These are phyloP conservation scores for Pteronotus mesoamericanus DNA, from an alignment of 2,797 vertebrate genomes.

Conservation along the genomic window DNA sequence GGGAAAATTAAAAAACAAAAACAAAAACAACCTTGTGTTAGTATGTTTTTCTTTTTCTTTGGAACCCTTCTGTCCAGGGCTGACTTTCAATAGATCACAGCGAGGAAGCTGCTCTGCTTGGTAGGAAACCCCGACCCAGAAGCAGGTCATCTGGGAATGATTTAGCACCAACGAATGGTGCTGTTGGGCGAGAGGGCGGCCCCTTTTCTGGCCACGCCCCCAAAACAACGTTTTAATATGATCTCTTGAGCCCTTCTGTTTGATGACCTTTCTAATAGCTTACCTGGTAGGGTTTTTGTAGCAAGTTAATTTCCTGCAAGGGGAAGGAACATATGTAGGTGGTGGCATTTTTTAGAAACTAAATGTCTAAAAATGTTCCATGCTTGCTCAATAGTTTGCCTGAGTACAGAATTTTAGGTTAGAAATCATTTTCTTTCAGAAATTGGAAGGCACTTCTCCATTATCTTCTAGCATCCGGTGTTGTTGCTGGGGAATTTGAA, in stretches of 20 bases:
- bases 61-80: not conserved
- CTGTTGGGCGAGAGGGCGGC: no score
- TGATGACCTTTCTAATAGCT: not conserved
- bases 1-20: not conserved
- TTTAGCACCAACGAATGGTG: no score
- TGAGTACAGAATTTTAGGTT: not conserved
- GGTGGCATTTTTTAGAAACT: not conserved
- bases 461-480: not conserved
- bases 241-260: not conserved
- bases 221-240: not conserved
- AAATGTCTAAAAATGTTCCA: not conserved
- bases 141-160: no score
- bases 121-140: no score
- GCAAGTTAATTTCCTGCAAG: not conserved
- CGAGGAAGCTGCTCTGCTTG: no score
- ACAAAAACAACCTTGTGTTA: no score
- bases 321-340: not conserved
- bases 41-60: not conserved
- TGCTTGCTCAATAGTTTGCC: not conserved
- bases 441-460: not conserved
- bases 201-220: no score
- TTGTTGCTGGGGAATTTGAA: not conserved
- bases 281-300: not conserved
- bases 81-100: no score
- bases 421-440: not conserved